These are phyloP conservation scores for Tapirus terrestris DNA, from an alignment of 2,113 vertebrate genomes.

Conservation along the genomic window DNA sequence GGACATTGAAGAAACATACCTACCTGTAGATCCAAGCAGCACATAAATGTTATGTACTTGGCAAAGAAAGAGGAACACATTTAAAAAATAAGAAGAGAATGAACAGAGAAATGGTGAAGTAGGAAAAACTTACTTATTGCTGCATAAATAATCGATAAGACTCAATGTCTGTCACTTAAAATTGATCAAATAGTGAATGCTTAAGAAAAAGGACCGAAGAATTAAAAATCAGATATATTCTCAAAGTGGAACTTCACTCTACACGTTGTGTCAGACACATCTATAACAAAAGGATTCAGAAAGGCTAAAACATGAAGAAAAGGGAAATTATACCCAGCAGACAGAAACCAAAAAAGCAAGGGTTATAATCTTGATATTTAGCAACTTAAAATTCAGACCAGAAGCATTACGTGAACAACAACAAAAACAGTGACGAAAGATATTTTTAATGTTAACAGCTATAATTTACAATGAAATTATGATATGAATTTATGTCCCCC, in stretches of 20 bases:
- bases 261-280: not conserved
- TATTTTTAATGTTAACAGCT: not conserved
- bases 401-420: not conserved
- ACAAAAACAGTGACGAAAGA: not conserved
- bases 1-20: not conserved
- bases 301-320: not conserved
- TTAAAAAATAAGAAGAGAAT: not conserved
- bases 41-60: not conserved
- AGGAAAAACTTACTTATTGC: not conserved
- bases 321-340: not conserved
- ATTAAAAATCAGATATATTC: not conserved
- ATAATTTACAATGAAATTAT: not conserved
- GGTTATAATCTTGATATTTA: not conserved
- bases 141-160: not conserved
- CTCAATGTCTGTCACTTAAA: not conserved
- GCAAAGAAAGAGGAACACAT: not conserved
- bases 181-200: not conserved
- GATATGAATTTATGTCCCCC: not conserved
- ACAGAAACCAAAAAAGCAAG: not conserved
- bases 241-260: not conserved
- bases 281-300: not conserved
- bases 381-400: not conserved
- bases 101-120: not conserved
- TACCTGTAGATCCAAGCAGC: not conserved
- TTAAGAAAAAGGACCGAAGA: not conserved